Base-by-base conservation (phyloP, 2,113 vertebrate genomes). In the Seriola aureovittata region DNA sequence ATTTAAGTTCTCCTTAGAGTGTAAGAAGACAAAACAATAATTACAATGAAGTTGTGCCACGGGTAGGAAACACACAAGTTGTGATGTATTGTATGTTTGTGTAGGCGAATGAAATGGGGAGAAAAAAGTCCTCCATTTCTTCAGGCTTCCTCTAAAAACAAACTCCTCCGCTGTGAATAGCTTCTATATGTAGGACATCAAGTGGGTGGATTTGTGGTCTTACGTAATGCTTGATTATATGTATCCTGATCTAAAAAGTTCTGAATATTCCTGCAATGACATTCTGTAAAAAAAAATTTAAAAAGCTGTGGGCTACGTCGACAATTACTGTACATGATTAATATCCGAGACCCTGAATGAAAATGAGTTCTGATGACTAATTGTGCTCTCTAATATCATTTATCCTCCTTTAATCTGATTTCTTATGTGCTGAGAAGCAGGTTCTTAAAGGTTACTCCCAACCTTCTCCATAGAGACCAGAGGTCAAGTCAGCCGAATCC, bases 161-260 rank as follows among this genome's bases (percentile, higher is more conserved):
- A 80, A 10, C 70, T 70, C 52, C 57, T 75, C 50, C 13, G n/a
- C 71, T 85, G 42, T 76, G 80, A 90, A 84, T 59, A 75, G 84
- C 46, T 82, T 67, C 63, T 77, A 74, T 85, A 83, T 87, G 84
- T 78, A 75, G 82, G 79, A 71, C 80, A 65, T 69, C 40, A 81
- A 71, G 91, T 93, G 85, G 88, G 88, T 62, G 88, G 83, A 71
- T 70, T 59, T 23, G 38, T 57, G 32, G 71, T 54, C 54, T 82
- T 89, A 36, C 55, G 69, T 75, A 86, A 88, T 52, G 52, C 48
- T 67, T 83, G 62, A 74, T 90, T 82, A 67, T 69, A 42, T 79
- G 46, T 66, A 29, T 66, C 13, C 52, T 67, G 12, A 80, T 84
- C 60, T 68, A 84, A 74, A 84, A 79, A 75, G 19, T 82, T 60